Base-by-base conservation (phyloP, 2,888 invertebrate genomes). In the Bibio marci region DNA sequence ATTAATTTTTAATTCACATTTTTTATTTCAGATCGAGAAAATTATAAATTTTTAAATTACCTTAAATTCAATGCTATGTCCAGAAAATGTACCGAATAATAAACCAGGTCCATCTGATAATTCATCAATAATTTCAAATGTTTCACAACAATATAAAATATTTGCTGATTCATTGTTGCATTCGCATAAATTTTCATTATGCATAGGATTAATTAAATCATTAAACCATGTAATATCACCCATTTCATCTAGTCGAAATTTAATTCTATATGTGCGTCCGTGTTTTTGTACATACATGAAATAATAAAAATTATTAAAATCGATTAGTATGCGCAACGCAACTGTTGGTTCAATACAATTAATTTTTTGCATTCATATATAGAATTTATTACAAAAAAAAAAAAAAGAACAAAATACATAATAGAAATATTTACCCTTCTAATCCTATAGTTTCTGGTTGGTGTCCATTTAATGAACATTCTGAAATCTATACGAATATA, bases 61-160 rank as follows among this genome's bases (percentile, higher is more conserved):
- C 48, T 56, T 60, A 56, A 76, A 76, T 55, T 76, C 75, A 48
- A 76, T 71, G 46, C 74, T 68, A 55, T 75, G 70, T 7, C 75
- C 76, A 27, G 68, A 70, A 53, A 71, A 72, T 30, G 73, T 70
- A 25, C 74, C 74, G 57, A 75, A 73, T 43, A 69, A 58, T 25
- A 71, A 55, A 39, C 55, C 53, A 14, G 58, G 58, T 14, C 30
- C 37, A 32, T 31, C 38, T 11, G 40, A 14, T 48, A 56, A 54
- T 25, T 43, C 37, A 42, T 54, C 56, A 44, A 65, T 58, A 10
- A 65, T 58, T 60, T 76, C 75, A 53, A 71, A 76, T n/a, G 74
- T 75, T 56, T 76, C 75, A 59, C 75, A 76, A 51, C 66, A 69
- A 54, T 76, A 76, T 48, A 76, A 60, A 25, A 75, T 72, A 50